phyloP scores from a whole-genome alignment of 2,888 invertebrate genomes.

The Odontocolon sp. region DNA sequence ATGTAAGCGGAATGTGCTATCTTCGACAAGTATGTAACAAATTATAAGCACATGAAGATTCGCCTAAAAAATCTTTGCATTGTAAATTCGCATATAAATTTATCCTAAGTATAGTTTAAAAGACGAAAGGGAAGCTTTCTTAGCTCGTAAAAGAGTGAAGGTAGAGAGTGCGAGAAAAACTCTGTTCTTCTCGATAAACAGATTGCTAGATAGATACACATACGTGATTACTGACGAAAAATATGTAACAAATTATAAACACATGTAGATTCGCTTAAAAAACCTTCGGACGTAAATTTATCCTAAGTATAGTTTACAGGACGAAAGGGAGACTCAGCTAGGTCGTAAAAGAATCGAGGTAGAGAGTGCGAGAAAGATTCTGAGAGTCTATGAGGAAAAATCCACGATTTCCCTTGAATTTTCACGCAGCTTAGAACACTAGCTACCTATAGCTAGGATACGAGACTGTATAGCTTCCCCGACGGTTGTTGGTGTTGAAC shows the following conservation, averaged over 20 bases:
- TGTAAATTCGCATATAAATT: too few species aligned
- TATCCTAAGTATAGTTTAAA: not conserved
- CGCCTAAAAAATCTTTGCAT: too few species aligned
- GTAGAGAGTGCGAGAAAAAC: conserved; percentile 26
- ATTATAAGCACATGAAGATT: too few species aligned
- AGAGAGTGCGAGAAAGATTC: conserved; percentile 26
- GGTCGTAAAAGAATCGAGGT: conserved; percentile 49
- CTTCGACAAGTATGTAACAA: too few species aligned
- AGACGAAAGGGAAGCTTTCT: conserved; percentile 43
- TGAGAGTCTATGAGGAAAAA: conserved; percentile 34
- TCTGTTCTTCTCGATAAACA: too few species aligned
- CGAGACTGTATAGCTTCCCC: not conserved
- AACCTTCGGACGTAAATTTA: too few species aligned
- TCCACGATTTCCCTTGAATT: conserved; percentile 53
- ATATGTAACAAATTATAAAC: too few species aligned
- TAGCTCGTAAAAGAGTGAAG: conserved; percentile 50
- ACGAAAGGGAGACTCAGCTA: conserved; percentile 47
- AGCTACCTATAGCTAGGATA: not conserved
- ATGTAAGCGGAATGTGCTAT: too few species aligned
- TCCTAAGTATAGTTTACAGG: not conserved
- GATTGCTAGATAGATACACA: too few species aligned
- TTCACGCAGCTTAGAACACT: not conserved
- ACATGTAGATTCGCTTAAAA: too few species aligned
- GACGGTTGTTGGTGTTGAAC: conserved; percentile 25
- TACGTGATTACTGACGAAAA: too few species aligned